Percentiles rank a stretch among this genome's conserved stretches.
Evolutionary conservation across 2,888 invertebrate genomes (phyloP).

Genomic region (Rhogogaster chlorosoma): DNA sequence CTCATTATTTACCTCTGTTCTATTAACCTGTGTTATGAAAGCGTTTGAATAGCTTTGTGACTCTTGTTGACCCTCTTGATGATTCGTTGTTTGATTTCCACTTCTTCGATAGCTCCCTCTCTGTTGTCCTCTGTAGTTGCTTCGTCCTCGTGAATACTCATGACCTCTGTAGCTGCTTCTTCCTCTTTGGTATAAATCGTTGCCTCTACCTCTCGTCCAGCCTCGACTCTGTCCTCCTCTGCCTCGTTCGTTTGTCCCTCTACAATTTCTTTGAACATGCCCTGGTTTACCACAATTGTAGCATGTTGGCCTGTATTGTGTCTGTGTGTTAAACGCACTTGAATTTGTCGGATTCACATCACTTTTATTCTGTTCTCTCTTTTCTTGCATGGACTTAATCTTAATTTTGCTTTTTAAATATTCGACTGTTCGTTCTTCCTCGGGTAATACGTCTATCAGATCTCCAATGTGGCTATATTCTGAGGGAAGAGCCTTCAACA

Average conservation of each 20-base stretch:
- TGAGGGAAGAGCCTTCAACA: slow-evolving; percentile 58
- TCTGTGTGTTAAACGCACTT: background rate
- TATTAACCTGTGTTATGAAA: no score
- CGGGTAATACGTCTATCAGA: slow-evolving; percentile 55
- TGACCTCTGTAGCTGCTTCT: background rate
- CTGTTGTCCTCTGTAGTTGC: slow-evolving; percentile 10
- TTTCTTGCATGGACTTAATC: slow-evolving; percentile 37
- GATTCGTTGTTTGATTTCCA: background rate
- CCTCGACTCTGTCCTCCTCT: no score
- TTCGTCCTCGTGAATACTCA: background rate
- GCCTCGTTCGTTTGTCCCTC: background rate
- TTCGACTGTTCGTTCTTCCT: slow-evolving; percentile 56
- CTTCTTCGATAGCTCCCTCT: background rate
- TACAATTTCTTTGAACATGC: background rate
- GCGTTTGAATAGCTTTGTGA: no score
- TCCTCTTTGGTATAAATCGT: background rate
- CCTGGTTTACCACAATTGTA: slow-evolving; percentile 54
- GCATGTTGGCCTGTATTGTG: slow-evolving; percentile 17
- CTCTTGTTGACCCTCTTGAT: no score
- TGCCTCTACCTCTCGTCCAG: background rate
- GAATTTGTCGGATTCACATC: background rate
- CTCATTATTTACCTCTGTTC: background rate
- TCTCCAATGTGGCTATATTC: slow-evolving; percentile 58
- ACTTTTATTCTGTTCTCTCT: slow-evolving; percentile 39
- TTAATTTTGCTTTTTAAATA: slow-evolving; percentile 59